Evolutionary conservation across 2,888 invertebrate genomes (phyloP).

Genomic region (Drosophila paracracens): DNA sequence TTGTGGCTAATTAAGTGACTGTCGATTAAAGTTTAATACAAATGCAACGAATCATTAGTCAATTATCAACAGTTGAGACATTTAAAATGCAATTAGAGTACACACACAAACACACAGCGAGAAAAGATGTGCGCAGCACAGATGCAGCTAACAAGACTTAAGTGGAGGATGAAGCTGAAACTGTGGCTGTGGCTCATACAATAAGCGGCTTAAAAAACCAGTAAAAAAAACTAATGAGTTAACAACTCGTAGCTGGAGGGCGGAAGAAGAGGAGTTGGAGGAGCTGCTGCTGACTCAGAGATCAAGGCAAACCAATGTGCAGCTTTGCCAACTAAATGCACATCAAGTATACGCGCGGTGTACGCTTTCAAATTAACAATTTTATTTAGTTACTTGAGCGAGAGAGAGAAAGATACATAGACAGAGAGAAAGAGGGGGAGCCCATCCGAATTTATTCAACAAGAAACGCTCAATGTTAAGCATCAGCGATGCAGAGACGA

Average conservation of each 20-base stretch:
- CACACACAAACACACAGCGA: constrained; percentile 1
- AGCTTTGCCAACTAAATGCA: constrained; percentile 54
- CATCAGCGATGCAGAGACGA: constrained; percentile 51
- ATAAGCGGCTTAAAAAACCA: constrained; percentile 70
- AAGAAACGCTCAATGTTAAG: constrained; percentile 58
- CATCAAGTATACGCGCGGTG: constrained; percentile 73
- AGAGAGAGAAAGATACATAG: too few species aligned
- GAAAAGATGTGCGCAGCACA: constrained; percentile 29
- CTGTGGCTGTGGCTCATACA: constrained; percentile 41
- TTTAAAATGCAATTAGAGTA: constrained; percentile 75
- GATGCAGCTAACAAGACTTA: constrained; percentile 34
- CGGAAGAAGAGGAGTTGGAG: neutral
- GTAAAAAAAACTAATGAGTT: constrained; percentile 53
- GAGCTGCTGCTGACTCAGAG: constrained; percentile 27
- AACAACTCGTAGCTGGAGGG: constrained; percentile 22
- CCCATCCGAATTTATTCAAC: constrained; percentile 74
- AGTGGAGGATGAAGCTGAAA: constrained; percentile 29
- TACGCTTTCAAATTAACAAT: constrained; percentile 69
- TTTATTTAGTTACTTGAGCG: constrained; percentile 65
- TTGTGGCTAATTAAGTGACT: constrained; percentile 70
- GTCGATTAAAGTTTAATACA: constrained; percentile 69
- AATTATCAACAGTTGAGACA: constrained; percentile 65
- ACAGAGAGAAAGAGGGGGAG: neutral
- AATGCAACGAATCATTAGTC: constrained; percentile 73
- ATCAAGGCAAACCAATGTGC: constrained; percentile 53